phyloP scores from a whole-genome alignment of 1,140 invertebrate species.

The Drosophila mauritiana region DNA sequence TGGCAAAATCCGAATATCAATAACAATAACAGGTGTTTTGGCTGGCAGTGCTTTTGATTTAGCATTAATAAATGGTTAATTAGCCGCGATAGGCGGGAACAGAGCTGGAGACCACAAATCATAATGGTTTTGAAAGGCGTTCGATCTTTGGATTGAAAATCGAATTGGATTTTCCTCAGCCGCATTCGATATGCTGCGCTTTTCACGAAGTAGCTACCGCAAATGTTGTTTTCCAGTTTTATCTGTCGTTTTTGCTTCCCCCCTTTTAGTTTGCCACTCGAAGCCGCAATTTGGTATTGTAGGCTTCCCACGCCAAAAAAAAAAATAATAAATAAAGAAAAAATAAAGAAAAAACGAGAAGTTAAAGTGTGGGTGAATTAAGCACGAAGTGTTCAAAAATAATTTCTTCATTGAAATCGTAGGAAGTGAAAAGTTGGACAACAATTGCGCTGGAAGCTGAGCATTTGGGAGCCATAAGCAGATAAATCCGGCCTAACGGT shows the following conservation, averaged over 20 bases:
- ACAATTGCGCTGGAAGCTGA: constrained; percentile 67
- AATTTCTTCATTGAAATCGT: constrained; percentile 67
- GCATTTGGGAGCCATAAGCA: constrained; percentile 49
- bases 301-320: constrained; percentile 64
- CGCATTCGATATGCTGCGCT: constrained; percentile 27
- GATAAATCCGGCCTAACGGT: constrained; percentile 53
- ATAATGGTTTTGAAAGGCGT: constrained; percentile 56
- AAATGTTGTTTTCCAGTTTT: constrained; percentile 31
- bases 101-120: constrained; percentile 49
- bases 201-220: constrained; percentile 50
- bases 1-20: constrained; percentile 23
- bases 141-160: constrained; percentile 33
- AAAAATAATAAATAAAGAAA: neutral
- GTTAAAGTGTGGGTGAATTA: constrained; percentile 50
- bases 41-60: constrained; percentile 52
- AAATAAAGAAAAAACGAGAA: neutral
- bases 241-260: constrained; percentile 19
- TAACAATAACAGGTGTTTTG: constrained; percentile 59
- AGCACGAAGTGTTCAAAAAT: constrained; percentile 74
- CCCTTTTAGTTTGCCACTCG: neutral
- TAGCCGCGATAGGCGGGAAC: constrained; percentile 29
- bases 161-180: constrained; percentile 17
- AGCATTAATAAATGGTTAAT: constrained; percentile 70
- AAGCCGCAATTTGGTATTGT: constrained; percentile 40
- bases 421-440: constrained; percentile 10